A percentile compares a stretch with the other conserved stretches of the same genome.
Evolutionary conservation across 1,140 invertebrate species (phyloP).

Genomic region (Proctacanthus coquilletti): DNA sequence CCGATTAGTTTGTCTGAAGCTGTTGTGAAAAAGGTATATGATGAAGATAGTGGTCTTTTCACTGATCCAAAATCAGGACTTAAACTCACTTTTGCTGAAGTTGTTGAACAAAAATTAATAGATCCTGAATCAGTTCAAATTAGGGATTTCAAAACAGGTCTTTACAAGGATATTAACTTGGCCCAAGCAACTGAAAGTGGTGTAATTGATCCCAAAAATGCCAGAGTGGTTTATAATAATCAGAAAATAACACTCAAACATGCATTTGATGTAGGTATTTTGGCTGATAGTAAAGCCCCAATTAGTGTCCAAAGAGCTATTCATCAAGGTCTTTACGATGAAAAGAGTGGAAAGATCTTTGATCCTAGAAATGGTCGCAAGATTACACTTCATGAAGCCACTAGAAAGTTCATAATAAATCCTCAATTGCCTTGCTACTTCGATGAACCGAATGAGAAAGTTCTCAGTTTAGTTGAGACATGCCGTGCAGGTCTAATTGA

Average conservation of each 20-base stretch:
- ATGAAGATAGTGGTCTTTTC: slow-evolving; percentile 56
- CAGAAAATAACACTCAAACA: slow-evolving; percentile 56
- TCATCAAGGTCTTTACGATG: slow-evolving; percentile 73
- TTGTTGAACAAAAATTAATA: slow-evolving; percentile 56
- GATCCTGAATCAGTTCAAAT: slow-evolving; percentile 72
- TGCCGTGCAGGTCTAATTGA: slow-evolving; percentile 72
- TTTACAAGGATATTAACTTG: slow-evolving; percentile 57
- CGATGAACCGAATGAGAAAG: slow-evolving; percentile 48
- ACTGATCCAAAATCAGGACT: slow-evolving; percentile 62
- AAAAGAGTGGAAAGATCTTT: slow-evolving; percentile 60
- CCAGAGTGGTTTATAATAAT: slow-evolving; percentile 47
- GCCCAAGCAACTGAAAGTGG: slow-evolving; percentile 57
- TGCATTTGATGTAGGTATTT: slow-evolving; percentile 63
- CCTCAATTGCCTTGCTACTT: slow-evolving; percentile 66
- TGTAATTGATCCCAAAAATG: slow-evolving; percentile 56
- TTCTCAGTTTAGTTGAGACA: slow-evolving; percentile 59
- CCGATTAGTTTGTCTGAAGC: slow-evolving; percentile 74
- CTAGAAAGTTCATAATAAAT: slow-evolving; percentile 62
- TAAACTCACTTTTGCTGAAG: slow-evolving; percentile 56
- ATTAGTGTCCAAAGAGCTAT: slow-evolving; percentile 75
- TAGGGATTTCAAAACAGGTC: slow-evolving; percentile 59
- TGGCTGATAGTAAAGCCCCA: slow-evolving; percentile 63
- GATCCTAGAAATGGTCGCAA: slow-evolving; percentile 59
- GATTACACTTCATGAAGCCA: slow-evolving; percentile 71
- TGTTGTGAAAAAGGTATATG: slow-evolving; percentile 65